Evolutionary conservation across 2,113 vertebrate genomes (phyloP), one percentile per base, ranked within the genome.

Genomic region (Poeciliopsis occidentalis): DNA sequence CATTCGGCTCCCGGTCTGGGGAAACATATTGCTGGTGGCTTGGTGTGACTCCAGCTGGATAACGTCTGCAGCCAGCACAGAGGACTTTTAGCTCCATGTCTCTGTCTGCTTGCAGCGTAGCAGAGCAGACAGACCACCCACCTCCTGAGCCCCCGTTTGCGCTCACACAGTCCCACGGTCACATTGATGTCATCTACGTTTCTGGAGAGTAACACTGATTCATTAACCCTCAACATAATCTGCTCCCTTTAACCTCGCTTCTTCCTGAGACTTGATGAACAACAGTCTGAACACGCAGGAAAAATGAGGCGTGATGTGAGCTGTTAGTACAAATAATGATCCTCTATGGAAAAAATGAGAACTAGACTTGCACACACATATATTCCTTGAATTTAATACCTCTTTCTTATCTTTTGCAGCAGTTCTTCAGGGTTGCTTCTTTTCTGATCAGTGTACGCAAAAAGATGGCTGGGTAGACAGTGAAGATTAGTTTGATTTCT

Each of bases 101-200:
- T 82, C 60, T 64, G 71, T 67, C 77, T 66, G 34, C 62, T 71
- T 29, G 30, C 39, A 76, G 41, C 39, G 78, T 27, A 63, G 81
- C 24, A 78, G 61, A 80, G 73, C 67, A 82, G 80, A 71, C 51
- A 67, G 87, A 85, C 90, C 84, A 85, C 85, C 87, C 85, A 88
- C 31, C 66, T 41, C 22, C 27, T 69, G 30, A 71, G 64, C 77
- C 67, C 54, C 27, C 12, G 32, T 69, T 61, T 51, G 32, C 12
- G 60, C 73, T 67, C 61, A 1, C 3, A 19, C 41, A 26, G 30
- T 26, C 31, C 29, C 22, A 11, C 60, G 69, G 10, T 34, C 13
- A 29, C 15, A 6, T 30, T 5, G 0, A 64, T 68, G 27, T 27
- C 29, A 41, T 60, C 75, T 67, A 19, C 67, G 13, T 57, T 26